These are phyloP conservation scores for Channa striata DNA, from an alignment of 2,797 vertebrate genomes.

Conservation along the genomic window DNA sequence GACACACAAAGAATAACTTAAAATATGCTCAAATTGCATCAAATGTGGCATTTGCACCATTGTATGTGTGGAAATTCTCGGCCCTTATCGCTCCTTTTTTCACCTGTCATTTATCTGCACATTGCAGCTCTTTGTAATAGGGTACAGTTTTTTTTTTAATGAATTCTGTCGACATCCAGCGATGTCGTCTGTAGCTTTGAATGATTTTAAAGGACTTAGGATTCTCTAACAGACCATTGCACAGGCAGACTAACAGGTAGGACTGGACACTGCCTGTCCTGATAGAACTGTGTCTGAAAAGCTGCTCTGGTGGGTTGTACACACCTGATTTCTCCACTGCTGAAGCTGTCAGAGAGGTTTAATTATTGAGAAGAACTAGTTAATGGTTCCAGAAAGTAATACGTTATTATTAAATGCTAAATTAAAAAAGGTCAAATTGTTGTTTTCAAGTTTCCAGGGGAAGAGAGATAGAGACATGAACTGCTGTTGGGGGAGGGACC, in stretches of 20 bases:
- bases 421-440: conserved; percentile 51
- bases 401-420: conserved; percentile 27
- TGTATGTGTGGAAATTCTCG: not conserved
- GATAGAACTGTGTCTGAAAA: no score
- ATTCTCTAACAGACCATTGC: not conserved
- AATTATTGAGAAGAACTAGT: not conserved
- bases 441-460: conserved; percentile 29
- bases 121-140: no score
- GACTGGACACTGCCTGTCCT: not conserved
- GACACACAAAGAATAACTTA: not conserved
- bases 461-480: conserved; percentile 43
- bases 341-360: not conserved
- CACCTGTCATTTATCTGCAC: no score
- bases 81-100: no score
- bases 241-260: conserved; percentile 1
- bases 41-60: not conserved
- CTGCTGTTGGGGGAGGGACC: conserved; percentile 30
- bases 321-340: not conserved
- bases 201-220: not conserved
- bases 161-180: no score
- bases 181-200: not conserved
- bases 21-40: not conserved
- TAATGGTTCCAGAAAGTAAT: not conserved
- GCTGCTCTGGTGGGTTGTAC: no score
- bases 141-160: no score